Conservation (phyloP, 2,113 vertebrate species). For the Burhinus bistriatus region DNA sequence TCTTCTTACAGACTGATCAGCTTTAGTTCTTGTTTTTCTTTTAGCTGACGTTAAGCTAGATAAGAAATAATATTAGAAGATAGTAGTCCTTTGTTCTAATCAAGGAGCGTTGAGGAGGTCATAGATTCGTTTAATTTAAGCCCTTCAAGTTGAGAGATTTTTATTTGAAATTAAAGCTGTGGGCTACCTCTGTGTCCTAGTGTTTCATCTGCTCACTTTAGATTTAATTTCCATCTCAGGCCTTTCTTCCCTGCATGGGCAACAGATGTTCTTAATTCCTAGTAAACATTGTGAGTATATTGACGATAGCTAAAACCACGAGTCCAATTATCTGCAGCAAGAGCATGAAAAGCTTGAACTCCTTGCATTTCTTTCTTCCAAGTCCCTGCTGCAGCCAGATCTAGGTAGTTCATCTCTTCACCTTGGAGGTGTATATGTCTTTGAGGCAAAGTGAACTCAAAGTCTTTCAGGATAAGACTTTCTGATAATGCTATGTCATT, state of each 20-base stretch:
- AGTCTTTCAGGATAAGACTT: neutral
- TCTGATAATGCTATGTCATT: neutral
- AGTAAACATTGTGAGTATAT: neutral
- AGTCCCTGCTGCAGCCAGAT: neutral
- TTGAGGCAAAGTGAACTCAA: neutral
- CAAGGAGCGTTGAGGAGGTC: neutral
- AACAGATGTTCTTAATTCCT: slow-evolving; percentile 11
- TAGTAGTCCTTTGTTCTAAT: neutral
- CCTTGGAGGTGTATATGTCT: neutral
- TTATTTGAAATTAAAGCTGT: slow-evolving; percentile 20
- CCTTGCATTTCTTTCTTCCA: neutral
- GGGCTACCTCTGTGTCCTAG: neutral
- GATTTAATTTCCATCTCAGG: neutral
- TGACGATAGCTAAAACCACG: neutral
- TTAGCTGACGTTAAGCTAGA: neutral
- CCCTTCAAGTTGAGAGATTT: neutral
- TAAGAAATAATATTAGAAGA: neutral
- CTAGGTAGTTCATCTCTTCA: neutral
- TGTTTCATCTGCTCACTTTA: slow-evolving; percentile 1
- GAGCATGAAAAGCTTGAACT: neutral
- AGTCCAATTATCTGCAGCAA: neutral
- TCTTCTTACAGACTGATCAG: neutral
- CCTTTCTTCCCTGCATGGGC: neutral
- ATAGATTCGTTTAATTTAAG: neutral
- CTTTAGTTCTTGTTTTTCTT: neutral